phyloP scores from a whole-genome alignment of 1,140 invertebrate genomes.

The Zaprionus lachaisei region DNA sequence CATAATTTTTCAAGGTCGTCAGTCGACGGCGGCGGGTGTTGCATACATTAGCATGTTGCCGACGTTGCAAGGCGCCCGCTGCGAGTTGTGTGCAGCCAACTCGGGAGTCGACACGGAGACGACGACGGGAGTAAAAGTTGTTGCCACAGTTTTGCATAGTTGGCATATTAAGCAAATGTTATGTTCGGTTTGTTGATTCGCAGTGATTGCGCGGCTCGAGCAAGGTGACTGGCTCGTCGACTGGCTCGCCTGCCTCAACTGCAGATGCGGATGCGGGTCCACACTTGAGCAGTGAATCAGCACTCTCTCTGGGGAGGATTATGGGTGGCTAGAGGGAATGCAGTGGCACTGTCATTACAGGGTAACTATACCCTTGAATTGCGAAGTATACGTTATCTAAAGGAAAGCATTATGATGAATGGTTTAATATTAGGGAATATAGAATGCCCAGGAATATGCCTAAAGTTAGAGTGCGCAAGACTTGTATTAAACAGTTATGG shows the following conservation, averaged over 20 bases:
- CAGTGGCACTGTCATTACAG: neutral
- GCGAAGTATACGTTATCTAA: too few relatives aligned
- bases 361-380: neutral
- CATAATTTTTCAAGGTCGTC: constrained; percentile 83
- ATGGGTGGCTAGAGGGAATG: too few relatives aligned
- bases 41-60: constrained; percentile 82
- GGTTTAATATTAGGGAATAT: too few relatives aligned
- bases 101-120: constrained; percentile 27
- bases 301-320: neutral
- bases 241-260: neutral
- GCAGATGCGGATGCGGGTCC: neutral
- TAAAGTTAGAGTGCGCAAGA: too few relatives aligned
- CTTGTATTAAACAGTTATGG: too few relatives aligned
- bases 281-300: neutral
- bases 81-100: constrained; percentile 60
- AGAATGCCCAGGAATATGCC: too few relatives aligned
- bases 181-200: constrained; percentile 56
- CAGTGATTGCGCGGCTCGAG: constrained; percentile 30
- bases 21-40: constrained; percentile 72
- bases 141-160: constrained; percentile 76
- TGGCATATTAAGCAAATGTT: constrained; percentile 72
- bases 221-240: constrained; percentile 9
- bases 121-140: constrained; percentile 51
- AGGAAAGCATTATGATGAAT: too few relatives aligned
- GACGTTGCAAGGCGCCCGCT: constrained; percentile 49